Evolutionary conservation across 2,797 vertebrate species (phyloP).

Genomic region (Pogoniulus pusillus): DNA sequence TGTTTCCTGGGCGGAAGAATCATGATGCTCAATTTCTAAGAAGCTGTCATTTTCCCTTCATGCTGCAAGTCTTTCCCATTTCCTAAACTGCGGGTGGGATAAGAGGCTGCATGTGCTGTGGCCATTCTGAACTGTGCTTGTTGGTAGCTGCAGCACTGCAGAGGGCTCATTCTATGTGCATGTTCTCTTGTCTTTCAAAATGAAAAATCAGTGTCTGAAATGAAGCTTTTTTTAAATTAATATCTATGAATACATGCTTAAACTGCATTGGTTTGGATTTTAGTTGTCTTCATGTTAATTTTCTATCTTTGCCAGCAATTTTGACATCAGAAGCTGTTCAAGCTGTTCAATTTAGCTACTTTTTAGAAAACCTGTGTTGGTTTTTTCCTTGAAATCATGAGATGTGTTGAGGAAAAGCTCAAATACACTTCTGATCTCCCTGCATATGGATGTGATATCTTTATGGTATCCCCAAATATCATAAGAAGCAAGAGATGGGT

Average conservation of each 20-base stretch:
- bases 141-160: neutral
- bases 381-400: neutral
- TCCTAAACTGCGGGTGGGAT: neutral
- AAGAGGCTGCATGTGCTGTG: neutral
- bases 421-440: neutral
- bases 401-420: neutral
- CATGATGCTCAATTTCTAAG: neutral
- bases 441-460: neutral
- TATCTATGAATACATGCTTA: neutral
- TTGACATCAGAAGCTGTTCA: neutral
- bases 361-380: neutral
- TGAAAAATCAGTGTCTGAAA: neutral
- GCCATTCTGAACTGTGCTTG: neutral
- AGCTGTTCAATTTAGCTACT: neutral
- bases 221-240: neutral
- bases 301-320: neutral
- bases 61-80: neutral
- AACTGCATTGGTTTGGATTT: neutral
- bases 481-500: neutral
- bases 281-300: neutral
- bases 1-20: neutral
- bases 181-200: neutral
- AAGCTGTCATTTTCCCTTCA: neutral
- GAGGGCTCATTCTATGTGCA: neutral
- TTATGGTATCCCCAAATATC: neutral